Evolutionary conservation across 2,888 invertebrate species (phyloP), one percentile per base, ranked within the genome.

Genomic region (Cartodere bifasciata): DNA sequence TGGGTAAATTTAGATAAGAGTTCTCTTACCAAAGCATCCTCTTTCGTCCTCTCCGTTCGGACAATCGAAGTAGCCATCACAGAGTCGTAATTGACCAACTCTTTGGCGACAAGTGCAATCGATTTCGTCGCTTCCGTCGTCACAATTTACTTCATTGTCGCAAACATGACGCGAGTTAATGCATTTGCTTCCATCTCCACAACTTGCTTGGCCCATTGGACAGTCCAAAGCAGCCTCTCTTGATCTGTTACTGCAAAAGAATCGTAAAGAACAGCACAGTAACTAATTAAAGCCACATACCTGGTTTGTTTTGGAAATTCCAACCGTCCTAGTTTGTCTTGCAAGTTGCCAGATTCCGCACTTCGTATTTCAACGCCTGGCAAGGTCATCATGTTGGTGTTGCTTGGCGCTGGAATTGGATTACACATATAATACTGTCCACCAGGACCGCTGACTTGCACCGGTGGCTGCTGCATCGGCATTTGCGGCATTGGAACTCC

Each of bases 61-160:
- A 53, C 85, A 87, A 49, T 87, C 87, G 26, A 73, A 71, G 48
- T 79, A 84, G 10, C 82, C 83, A 55, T 88, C 88, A 49, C 88
- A 88, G 1, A 75, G 53, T 40, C 80, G 68, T 3, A 68, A 61
- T 25, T 62, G 60, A 10, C 69, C 67, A 7, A 87, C 66, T 34
- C 83, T 68, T n/a, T 73, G 63, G 34, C 67, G 72, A 49, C 88
- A 88, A 1, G 71, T 66, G 46, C 88, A 88, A 7, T 62, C 61
- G 0, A 63, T 59, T 55, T 88, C 88, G 46, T 88, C 88, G 43
- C 83, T 84, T 1, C 72, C 72, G 50, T 86, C 86, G 1, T 60
- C 47, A 49, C 88, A 88, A 42, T 87, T 71, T 0, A 81, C 74
- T 3, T 61, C 62, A 10, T 75, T 75, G 49, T 87, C 76, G 46